A percentile compares a stretch with the other conserved stretches of the same genome.
Conservation (phyloP, 2,888 invertebrate species). For the Gryllus longicercus region DNA sequence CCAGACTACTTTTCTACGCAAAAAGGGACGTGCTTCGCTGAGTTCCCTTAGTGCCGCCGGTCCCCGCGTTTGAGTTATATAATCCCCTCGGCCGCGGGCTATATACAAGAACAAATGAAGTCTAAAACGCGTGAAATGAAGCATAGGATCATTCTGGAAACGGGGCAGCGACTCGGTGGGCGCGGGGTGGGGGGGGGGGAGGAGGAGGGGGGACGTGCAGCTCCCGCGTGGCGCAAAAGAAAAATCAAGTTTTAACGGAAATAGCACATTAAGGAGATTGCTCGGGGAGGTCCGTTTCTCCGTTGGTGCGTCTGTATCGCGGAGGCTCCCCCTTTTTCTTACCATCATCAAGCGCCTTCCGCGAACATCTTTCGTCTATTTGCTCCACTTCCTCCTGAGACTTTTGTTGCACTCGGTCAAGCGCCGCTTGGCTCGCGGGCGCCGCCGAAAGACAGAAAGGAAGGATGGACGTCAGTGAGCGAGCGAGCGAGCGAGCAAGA, state of each 20-base stretch:
- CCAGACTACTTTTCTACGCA: background rate
- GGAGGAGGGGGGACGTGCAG: background rate
- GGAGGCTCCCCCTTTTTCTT: background rate
- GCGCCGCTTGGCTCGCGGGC: background rate
- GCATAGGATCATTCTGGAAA: constrained; percentile 24
- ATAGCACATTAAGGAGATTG: constrained; percentile 17
- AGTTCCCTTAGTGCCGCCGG: background rate
- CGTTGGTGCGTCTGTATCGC: background rate
- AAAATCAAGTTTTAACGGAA: constrained; percentile 8
- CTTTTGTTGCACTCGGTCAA: background rate
- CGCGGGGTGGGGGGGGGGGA: background rate
- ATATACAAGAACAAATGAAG: constrained; percentile 28
- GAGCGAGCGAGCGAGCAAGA: background rate
- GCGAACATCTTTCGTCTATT: background rate
- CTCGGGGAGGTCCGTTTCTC: background rate
- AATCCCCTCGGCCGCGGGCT: background rate
- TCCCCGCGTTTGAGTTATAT: background rate
- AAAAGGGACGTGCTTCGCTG: background rate
- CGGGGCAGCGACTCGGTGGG: background rate
- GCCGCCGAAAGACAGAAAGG: too few species aligned
- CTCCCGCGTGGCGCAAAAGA: background rate
- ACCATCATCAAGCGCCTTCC: background rate
- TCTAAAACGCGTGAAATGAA: constrained; percentile 28
- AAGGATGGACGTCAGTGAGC: too few species aligned
- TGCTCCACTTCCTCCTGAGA: constrained; percentile 3